These are phyloP conservation scores for Lasiurus cinereus DNA, from an alignment of 2,113 vertebrate genomes.

Conservation along the genomic window DNA sequence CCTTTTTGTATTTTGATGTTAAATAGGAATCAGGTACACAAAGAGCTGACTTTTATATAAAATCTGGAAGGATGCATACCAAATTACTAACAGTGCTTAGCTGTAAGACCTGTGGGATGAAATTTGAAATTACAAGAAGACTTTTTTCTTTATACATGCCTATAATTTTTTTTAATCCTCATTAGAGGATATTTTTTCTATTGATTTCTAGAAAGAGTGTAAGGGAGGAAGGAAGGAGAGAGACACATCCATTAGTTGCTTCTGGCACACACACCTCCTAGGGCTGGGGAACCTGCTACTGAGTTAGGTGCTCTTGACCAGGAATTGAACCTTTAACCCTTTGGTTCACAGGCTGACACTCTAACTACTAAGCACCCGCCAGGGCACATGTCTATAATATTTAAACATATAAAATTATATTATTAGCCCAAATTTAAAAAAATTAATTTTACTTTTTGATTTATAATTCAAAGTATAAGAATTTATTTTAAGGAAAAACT, in stretches of 20 bases:
- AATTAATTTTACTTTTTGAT: neutral
- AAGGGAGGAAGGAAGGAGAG: too few relatives aligned
- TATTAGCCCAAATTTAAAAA: neutral
- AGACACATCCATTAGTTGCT: too few relatives aligned
- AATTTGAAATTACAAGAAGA: conserved; percentile 21
- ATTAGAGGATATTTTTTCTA: too few relatives aligned
- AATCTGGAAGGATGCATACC: neutral
- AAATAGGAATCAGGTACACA: neutral
- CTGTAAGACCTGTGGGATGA: neutral
- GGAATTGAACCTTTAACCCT: too few relatives aligned
- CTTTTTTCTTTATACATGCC: neutral
- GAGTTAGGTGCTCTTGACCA: too few relatives aligned
- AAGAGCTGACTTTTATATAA: conserved; percentile 12
- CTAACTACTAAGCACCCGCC: too few relatives aligned
- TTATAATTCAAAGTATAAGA: neutral
- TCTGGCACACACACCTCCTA: too few relatives aligned
- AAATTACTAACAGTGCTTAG: neutral
- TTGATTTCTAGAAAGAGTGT: too few relatives aligned
- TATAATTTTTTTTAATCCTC: neutral
- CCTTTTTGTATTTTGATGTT: neutral
- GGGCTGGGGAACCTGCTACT: too few relatives aligned
- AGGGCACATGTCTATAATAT: neutral
- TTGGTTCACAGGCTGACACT: too few relatives aligned
- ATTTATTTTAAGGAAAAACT: neutral
- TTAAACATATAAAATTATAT: neutral